Base-by-base conservation (phyloP, 2,113 vertebrate genomes). In the Sphaerodactylus townsendi region DNA sequence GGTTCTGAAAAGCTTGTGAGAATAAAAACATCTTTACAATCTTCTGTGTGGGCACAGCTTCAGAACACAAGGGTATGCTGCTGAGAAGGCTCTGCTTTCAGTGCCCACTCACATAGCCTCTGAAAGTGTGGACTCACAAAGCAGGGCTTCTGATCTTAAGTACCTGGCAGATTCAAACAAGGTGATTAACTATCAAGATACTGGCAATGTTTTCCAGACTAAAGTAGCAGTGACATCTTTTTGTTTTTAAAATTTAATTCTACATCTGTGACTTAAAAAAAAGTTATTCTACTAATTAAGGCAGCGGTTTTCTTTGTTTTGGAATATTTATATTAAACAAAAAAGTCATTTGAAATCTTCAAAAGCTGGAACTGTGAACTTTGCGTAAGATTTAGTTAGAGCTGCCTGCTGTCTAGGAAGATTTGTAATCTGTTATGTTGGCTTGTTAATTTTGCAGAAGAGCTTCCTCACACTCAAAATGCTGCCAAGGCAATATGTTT, bases 401-500 rank as follows among this genome's bases (percentile, higher is more conserved):
- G 8, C 39, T 76, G 69, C 73, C 72, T 91, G 33, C 86, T 92
- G 81, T 85, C 64, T 86, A 73, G 84, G 85, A 88, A 46, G 56
- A 83, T 74, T 88, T 91, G 1, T 64, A 50, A 83, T 82, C 80
- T 76, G 15, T 79, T 89, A 72, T 65, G 0, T 74, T 48, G 35
- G 66, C 82, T 87, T 93, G 85, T 78, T 93, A 90, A 91, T 1
- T 0, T 84, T 89, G 90, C 90, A 86, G 82, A 86, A 88, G 90
- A 87, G 76, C 75, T 78, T 64, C 77, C 87, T 85, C 88, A 88
- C 85, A 6, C 86, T 1, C 50, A 11, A 0, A 25, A 1, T 62
- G 53, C 33, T 94, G 90, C 92, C 90, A 92, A 71, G 88, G 83
- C 83, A 70, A n/a, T 90, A 86, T 87, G 91, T 93, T 92, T 83